These are phyloP conservation scores for Isoperla grammatica DNA, from an alignment of 2,888 invertebrate genomes.

Conservation along the genomic window DNA sequence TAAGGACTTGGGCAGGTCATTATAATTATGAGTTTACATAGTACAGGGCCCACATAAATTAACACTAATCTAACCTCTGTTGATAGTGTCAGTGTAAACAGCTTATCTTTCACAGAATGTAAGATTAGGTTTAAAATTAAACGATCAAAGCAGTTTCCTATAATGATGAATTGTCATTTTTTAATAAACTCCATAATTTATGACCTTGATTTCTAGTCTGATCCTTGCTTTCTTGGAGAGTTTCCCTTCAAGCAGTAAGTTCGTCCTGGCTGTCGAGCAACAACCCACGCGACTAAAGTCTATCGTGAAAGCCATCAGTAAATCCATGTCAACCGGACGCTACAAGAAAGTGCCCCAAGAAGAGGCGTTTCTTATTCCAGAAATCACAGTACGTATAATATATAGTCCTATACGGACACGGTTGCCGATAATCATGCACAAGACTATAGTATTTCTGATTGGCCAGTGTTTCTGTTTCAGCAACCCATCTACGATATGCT, in stretches of 20 bases:
- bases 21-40: no score
- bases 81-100: no score
- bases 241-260: constrained; percentile 52
- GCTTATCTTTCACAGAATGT: no score
- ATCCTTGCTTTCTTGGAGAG: constrained; percentile 41
- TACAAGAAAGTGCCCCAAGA: constrained; percentile 51
- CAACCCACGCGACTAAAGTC: constrained; percentile 48
- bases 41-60: neutral
- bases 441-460: neutral
- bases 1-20: constrained; percentile 54
- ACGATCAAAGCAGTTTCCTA: no score
- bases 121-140: no score
- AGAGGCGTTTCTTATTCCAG: constrained; percentile 53
- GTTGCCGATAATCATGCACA: neutral
- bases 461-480: constrained; percentile 39
- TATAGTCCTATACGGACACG: neutral
- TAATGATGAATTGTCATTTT: no score
- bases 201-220: constrained; percentile 42
- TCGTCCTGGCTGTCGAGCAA: constrained; percentile 60
- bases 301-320: constrained; percentile 53
- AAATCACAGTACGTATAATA: constrained; percentile 42
- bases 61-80: no score
- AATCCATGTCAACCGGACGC: constrained; percentile 49
- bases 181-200: no score
- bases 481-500: constrained; percentile 53